phyloP scores from a whole-genome alignment of 2,797 vertebrate species.

The Monodelphis domestica region DNA sequence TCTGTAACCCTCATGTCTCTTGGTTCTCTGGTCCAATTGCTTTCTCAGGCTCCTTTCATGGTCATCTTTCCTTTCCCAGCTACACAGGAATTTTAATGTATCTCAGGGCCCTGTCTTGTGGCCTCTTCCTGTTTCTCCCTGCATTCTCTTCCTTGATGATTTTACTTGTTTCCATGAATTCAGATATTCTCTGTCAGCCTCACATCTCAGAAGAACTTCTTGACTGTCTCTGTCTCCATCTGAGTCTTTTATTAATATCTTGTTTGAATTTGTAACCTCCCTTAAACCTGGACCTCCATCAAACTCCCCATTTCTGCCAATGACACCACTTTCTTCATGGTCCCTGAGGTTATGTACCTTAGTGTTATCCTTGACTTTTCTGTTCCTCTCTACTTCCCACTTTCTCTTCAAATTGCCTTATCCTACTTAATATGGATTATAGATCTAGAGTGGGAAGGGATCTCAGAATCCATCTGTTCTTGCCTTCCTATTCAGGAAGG shows the following conservation, averaged over 20 bases:
- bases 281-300: not conserved
- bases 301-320: not conserved
- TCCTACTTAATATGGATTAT: not conserved
- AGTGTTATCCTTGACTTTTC: not conserved
- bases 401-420: not conserved
- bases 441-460: not conserved
- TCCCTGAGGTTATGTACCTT: not conserved
- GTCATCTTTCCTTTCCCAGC: not conserved
- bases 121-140: not conserved
- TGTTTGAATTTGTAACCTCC: not conserved
- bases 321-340: not conserved
- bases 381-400: not conserved
- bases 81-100: not conserved
- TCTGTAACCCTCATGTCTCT: not conserved
- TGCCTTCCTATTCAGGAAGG: not conserved
- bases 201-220: not conserved
- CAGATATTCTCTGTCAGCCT: not conserved
- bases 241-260: not conserved
- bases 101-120: not conserved
- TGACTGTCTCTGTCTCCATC: not conserved
- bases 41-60: not conserved
- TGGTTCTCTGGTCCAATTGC: not conserved
- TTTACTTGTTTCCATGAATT: not conserved
- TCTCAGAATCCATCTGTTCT: not conserved
- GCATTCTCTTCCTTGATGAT: not conserved